Base-by-base conservation (phyloP, 2,888 invertebrate species). In the Hydropsyche betteni region DNA sequence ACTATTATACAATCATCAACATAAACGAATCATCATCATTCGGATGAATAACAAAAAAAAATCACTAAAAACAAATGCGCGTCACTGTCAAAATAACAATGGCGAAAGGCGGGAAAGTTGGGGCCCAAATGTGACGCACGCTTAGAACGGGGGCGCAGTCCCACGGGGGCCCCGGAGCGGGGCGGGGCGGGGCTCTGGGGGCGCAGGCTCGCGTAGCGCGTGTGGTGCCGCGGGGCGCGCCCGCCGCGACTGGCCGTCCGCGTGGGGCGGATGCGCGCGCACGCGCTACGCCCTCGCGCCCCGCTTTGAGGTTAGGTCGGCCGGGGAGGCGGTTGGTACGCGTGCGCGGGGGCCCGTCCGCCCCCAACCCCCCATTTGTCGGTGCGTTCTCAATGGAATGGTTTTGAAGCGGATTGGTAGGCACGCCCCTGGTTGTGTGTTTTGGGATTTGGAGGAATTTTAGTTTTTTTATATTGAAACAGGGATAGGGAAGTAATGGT, bases 171-270 rank as follows among this genome's bases (percentile, higher is more conserved):
- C 16, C 16, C 58, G 16, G 58, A 5, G 8, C 8, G 58, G 58
- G 53, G 53, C 8, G 16, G n/a, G 4, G 64, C 8, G 7, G 64
- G 33, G 34, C 34, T 3, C 12, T 5, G 64, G 34, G 34, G 7
- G 5, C 36, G 64, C 10, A 34, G 10, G 64, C n/a, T 24, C 34
- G 8, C 24, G 64, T 36, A 1, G 12, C 33, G 33, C 16, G 55
- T 55, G 14, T 14, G 55, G n/a, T 55, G 44, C 44, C 44, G 64
- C 64, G 64, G 64, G 64, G 64, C 64, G 64, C 64, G 64, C 64
- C 64, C 64, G 64, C 64, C 64, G 36, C 64, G 64, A 64, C 64
- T 64, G 36, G 12, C 51, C 34, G 33, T 34, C 34, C 64, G 64
- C 34, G 64, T n/a, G 34, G 36, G 34, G 44, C 44, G 44, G 12